phyloP scores from a whole-genome alignment of 2,113 vertebrate genomes.

The Hiodon tergisus region DNA sequence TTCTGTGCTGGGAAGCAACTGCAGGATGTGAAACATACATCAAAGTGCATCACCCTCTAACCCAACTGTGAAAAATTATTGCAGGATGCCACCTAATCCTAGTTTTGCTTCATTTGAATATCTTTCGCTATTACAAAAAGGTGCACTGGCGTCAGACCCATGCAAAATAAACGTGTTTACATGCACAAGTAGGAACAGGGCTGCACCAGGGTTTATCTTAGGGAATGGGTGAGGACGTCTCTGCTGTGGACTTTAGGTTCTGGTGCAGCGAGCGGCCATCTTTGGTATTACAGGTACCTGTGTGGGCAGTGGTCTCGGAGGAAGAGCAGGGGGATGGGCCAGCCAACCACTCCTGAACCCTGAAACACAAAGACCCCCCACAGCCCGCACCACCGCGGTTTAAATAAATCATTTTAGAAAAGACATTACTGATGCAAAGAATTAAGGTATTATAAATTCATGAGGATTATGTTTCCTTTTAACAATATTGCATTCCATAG shows the following conservation, averaged over 20 bases:
- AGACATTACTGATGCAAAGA: background rate
- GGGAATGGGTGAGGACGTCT: too few species aligned
- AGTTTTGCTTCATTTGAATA: too few species aligned
- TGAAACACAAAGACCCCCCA: slow-evolving; percentile 37
- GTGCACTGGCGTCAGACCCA: too few species aligned
- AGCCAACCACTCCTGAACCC: slow-evolving; percentile 73
- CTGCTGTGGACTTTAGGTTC: background rate
- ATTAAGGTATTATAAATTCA: background rate
- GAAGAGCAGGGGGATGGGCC: slow-evolving; percentile 80
- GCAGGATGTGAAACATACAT: slow-evolving; percentile 49
- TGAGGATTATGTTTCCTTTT: background rate
- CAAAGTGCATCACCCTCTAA: background rate
- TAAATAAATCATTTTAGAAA: background rate
- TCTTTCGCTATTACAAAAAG: too few species aligned
- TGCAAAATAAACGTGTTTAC: too few species aligned
- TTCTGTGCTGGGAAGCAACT: slow-evolving; percentile 42
- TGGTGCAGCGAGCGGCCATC: background rate
- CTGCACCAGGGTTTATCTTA: too few species aligned
- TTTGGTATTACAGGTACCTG: slow-evolving; percentile 64
- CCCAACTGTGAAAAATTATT: too few species aligned
- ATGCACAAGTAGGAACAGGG: too few species aligned
- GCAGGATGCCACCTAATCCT: too few species aligned
- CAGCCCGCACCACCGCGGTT: background rate
- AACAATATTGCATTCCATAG: slow-evolving; percentile 1
- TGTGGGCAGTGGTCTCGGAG: slow-evolving; percentile 75